A percentile compares a stretch with the other conserved stretches of the same genome.
These are phyloP conservation scores for Calameuta filiformis DNA, from an alignment of 2,888 invertebrate species.

Conservation along the genomic window DNA sequence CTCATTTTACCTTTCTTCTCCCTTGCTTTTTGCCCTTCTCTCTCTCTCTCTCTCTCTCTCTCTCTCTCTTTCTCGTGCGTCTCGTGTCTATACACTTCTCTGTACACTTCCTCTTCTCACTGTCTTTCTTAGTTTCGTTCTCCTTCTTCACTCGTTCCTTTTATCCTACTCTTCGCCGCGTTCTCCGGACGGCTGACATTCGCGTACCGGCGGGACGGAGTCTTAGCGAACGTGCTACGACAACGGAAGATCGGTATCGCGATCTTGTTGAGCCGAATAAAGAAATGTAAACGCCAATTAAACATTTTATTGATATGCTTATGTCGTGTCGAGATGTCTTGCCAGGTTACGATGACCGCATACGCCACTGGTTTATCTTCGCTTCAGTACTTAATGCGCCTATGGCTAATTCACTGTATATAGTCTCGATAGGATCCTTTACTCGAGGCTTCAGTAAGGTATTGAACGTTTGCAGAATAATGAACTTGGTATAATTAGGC, in stretches of 20 bases:
- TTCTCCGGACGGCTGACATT: slow-evolving; percentile 7
- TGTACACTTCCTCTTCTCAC: not conserved
- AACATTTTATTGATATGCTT: slow-evolving; percentile 64
- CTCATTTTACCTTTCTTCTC: not conserved
- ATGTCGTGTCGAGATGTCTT: slow-evolving; percentile 54
- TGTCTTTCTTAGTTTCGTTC: not conserved
- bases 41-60: too few relatives aligned
- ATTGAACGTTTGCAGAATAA: not conserved
- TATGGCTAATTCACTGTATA: too few relatives aligned
- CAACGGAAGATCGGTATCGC: slow-evolving; percentile 50
- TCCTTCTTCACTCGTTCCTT: not conserved
- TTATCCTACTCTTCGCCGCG: not conserved
- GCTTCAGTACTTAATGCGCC: not conserved
- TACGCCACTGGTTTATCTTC: not conserved
- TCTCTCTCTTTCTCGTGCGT: too few relatives aligned
- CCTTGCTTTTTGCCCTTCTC: not conserved
- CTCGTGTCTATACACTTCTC: not conserved
- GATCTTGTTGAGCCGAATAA: slow-evolving; percentile 57
- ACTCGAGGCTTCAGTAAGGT: not conserved
- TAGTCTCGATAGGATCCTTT: too few relatives aligned
- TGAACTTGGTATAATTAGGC: not conserved
- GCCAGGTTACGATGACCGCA: not conserved
- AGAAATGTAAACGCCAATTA: slow-evolving; percentile 64
- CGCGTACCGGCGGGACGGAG: slow-evolving; percentile 6
- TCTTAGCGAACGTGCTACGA: slow-evolving; percentile 16